These are phyloP conservation scores for Galagoides demidoff DNA, from an alignment of 2,797 vertebrate genomes.

Conservation along the genomic window DNA sequence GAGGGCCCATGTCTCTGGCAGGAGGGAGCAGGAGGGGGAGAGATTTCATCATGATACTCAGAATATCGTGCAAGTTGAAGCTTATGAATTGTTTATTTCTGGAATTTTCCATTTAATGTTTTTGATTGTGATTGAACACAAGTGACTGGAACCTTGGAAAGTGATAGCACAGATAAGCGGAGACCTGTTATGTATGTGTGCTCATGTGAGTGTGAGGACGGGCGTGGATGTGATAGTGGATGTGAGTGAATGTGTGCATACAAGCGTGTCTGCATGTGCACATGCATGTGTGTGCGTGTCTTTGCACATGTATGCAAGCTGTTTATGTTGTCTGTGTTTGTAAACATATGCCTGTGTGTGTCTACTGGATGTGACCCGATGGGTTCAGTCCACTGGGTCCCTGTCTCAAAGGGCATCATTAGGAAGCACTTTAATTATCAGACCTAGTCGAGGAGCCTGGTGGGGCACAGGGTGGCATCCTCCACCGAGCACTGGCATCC, in stretches of 20 bases:
- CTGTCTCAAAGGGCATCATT: conserved; percentile 77
- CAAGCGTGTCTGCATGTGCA: background rate
- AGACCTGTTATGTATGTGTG: background rate
- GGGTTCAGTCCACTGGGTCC: conserved; percentile 66
- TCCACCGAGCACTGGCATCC: conserved; percentile 71
- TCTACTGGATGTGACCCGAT: conserved; percentile 63
- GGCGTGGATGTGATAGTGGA: no score
- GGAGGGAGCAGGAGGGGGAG: background rate
- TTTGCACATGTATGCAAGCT: background rate
- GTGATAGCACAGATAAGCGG: background rate
- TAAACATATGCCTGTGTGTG: background rate
- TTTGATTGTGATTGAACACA: background rate
- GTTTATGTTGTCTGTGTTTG: background rate
- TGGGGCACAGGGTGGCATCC: conserved; percentile 61
- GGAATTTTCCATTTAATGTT: background rate
- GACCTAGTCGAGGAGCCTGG: conserved; percentile 73
- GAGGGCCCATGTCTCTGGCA: background rate
- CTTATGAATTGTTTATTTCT: background rate
- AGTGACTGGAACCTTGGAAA: background rate
- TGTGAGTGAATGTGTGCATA: no score
- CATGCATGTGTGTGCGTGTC: no score
- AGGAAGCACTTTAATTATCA: conserved; percentile 80
- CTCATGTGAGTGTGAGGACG: background rate
- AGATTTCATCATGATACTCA: background rate
- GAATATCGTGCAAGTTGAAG: background rate